Evolutionary conservation across 2,113 vertebrate species (phyloP), one percentile per base, ranked within the genome.

Genomic region (Orthonyx spaldingii): DNA sequence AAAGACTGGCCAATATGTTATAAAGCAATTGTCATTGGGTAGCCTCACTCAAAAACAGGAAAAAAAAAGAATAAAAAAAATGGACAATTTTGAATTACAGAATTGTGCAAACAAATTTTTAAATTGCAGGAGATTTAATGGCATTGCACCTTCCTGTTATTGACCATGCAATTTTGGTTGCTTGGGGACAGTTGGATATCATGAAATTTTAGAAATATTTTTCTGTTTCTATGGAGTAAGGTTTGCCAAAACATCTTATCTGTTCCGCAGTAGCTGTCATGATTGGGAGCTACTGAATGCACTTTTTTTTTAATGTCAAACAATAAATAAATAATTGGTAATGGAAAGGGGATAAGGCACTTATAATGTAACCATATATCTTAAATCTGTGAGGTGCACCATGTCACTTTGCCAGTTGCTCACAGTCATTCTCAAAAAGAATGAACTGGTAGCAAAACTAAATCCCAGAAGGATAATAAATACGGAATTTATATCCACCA

Each of bases 261-360:
- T 82, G 17, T 68, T 87, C 65, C 17, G 6, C 66, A 87, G 32
- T 53, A 91, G 61, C 33, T 93, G 44, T 53, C 24, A 33, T 93
- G 57, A 53, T 14, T 53, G 28, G 32, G 65, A 93, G 19, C 50
- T 77, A 93, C 35, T 68, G 75, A 95, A 82, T 76, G 79, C 41
- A 60, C 21, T 52, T 0, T 71, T 93, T 88, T 41, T 59, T 56
- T 1, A 50, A 70, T 60, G 46, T 69, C 57, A 93, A 89, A 3
- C 8, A 89, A 50, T 60, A 95, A 94, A 63, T 64, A 89, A 89
- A 68, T 82, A 89, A 75, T 87, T 87, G 37, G n/a, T 52, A 95
- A 89, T 41, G 20, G 89, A 84, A 89, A 82, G 22, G 2, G 3
- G 26, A 66, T 74, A 55, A 69, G 11, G 3, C 19, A 59, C 74